Evolutionary conservation across 30 jellyfish, hydroid and myxozoan species (phyloP).

Genomic region (Clytia hemisphaerica): DNA sequence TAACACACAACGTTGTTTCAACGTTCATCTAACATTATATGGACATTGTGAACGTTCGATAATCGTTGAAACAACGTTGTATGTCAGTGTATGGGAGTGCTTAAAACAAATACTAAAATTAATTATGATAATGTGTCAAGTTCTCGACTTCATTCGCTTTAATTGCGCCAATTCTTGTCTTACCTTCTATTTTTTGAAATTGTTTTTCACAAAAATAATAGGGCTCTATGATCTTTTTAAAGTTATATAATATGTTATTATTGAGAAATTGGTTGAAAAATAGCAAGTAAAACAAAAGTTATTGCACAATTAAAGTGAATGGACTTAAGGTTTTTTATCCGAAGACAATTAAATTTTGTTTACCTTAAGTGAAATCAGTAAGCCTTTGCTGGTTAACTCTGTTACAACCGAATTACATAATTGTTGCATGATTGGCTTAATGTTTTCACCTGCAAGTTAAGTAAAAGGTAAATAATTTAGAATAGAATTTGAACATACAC

Average conservation of each 20-base stretch:
- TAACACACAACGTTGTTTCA: too few species aligned
- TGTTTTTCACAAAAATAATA: too few species aligned
- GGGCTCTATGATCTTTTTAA: background rate
- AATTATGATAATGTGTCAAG: too few species aligned
- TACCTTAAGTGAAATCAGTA: constrained; percentile 62
- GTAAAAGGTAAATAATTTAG: background rate
- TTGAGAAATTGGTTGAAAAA: background rate
- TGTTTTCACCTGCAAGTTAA: constrained; percentile 59
- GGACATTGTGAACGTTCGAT: too few species aligned
- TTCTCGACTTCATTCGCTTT: too few species aligned
- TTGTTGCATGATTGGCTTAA: constrained; percentile 84
- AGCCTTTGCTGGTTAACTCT: constrained; percentile 57
- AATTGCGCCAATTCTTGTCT: too few species aligned
- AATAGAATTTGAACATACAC: background rate
- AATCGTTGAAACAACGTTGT: too few species aligned
- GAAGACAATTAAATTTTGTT: too few species aligned
- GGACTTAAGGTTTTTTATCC: background rate
- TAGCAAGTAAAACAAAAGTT: background rate
- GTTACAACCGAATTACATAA: constrained; percentile 45
- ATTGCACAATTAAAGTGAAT: background rate
- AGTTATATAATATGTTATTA: background rate
- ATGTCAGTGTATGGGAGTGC: too few species aligned
- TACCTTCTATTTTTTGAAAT: too few species aligned
- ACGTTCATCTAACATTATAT: too few species aligned
- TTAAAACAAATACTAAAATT: too few species aligned